Evolutionary conservation across 2,888 invertebrate genomes (phyloP), one percentile per base, ranked within the genome.

Genomic region (Chrysolina haemoptera): DNA sequence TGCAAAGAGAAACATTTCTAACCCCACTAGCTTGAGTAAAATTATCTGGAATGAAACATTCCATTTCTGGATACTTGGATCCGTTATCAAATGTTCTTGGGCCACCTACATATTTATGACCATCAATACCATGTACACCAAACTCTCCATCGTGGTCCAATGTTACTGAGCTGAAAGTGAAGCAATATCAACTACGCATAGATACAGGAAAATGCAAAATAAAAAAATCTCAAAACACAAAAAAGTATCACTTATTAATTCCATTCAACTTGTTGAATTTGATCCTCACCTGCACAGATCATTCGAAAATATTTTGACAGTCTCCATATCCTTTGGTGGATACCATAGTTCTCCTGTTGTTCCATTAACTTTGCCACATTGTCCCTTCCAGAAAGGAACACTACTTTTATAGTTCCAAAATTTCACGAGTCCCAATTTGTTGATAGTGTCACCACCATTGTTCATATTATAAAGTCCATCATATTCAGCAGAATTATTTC

Each of bases 281-380:
- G 4, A 40, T 41, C 27, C 76, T 69, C 84, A 94, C 92, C 95
- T 92, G 90, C 96, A 96, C 74, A 95, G 89, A 87, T 96, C 96
- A 0, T 94, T 89, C 0, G 93, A 91, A 87, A 95, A 96, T 74
- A 96, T 87, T 0, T 90, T 88, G 6, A 95, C 88, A 41, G 89
- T 89, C 10, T 90, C 87, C 64, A 91, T 90, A 0, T 90, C 88
- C 0, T 88, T 81, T 72, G 92, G 89, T 0, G 95, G 95, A 22
- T 95, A 94, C 91, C 94, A 96, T 22, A 95, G 88, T 87, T 96
- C 96, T 0, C 96, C 96, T 0, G 93, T 91, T 10, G 93, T 93
- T 16, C 96, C 96, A 79, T 90, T 90, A 5, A 96, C 91, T 48
- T 82, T 84, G 1, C 92, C 93, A 85, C 96, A 96, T 62, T 91